These are phyloP conservation scores for Redunca redunca DNA, from an alignment of 2,113 vertebrate genomes.

Conservation along the genomic window DNA sequence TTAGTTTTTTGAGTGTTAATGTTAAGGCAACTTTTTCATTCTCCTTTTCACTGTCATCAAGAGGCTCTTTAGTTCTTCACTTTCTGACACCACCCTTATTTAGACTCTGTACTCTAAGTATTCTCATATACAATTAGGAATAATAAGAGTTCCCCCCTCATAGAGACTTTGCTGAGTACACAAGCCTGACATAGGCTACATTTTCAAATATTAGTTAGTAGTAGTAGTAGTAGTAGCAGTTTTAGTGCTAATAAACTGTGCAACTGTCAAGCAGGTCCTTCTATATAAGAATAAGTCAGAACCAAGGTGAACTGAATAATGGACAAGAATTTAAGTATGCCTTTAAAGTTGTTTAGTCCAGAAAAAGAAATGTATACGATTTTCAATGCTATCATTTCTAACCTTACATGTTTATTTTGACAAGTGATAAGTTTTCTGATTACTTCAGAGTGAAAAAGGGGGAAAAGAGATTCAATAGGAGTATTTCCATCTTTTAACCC, in stretches of 20 bases:
- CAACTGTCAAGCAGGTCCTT: not conserved
- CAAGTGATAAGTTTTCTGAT: conserved; percentile 9
- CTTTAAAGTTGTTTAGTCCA: not conserved
- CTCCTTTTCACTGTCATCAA: not conserved
- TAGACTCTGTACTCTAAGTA: not conserved
- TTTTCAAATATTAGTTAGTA: not conserved
- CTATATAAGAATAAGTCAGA: not conserved
- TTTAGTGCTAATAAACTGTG: not conserved
- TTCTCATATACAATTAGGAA: not conserved
- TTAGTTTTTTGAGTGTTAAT: not conserved
- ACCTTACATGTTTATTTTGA: conserved; percentile 10
- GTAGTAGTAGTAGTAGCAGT: not conserved
- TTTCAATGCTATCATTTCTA: not conserved
- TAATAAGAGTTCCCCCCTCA: not conserved
- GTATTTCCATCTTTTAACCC: not conserved
- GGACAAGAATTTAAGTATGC: not conserved
- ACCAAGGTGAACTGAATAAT: not conserved
- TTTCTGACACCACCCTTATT: not conserved
- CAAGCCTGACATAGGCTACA: not conserved
- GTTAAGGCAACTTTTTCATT: not conserved
- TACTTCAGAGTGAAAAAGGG: not conserved
- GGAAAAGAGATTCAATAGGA: not conserved
- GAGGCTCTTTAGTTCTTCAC: not conserved
- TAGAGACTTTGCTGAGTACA: not conserved
- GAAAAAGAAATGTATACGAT: not conserved